Evolutionary conservation across 2,888 invertebrate species (phyloP).

Genomic region (Acrobasis repandana): DNA sequence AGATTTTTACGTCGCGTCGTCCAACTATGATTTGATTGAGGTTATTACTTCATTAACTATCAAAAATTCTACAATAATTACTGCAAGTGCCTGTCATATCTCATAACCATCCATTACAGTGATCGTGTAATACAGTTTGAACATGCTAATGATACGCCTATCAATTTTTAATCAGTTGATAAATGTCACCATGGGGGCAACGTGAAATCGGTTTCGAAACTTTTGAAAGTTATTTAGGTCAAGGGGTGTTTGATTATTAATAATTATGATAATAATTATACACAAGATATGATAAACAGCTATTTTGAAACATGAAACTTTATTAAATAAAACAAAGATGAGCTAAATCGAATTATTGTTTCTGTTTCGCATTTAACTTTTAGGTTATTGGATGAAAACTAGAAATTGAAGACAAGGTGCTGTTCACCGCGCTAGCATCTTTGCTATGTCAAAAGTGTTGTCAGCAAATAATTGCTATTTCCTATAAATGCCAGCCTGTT

Average conservation of each 20-base stretch:
- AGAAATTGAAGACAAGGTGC: too few species aligned
- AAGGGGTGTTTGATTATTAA: not conserved
- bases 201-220: not conserved
- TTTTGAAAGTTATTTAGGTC: slow-evolving; percentile 12
- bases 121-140: slow-evolving; percentile 1
- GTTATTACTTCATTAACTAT: not conserved
- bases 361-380: too few species aligned
- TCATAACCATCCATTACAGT: slow-evolving; percentile 12
- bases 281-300: not conserved
- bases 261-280: not conserved
- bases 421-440: too few species aligned
- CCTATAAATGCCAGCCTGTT: too few species aligned
- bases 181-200: slow-evolving; percentile 9
- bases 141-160: slow-evolving; percentile 13
- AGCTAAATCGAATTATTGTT: too few species aligned
- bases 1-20: too few species aligned
- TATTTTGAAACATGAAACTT: not conserved
- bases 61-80: not conserved
- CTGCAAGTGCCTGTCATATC: slow-evolving; percentile 8
- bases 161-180: slow-evolving; percentile 17
- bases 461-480: too few species aligned
- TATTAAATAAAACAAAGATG: not conserved
- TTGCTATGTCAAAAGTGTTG: too few species aligned
- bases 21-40: too few species aligned
- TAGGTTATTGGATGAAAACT: too few species aligned